A percentile compares a stretch with the other conserved stretches of the same genome.
phyloP scores from a whole-genome alignment of 2,888 invertebrate species.

The Melipona beecheii region DNA sequence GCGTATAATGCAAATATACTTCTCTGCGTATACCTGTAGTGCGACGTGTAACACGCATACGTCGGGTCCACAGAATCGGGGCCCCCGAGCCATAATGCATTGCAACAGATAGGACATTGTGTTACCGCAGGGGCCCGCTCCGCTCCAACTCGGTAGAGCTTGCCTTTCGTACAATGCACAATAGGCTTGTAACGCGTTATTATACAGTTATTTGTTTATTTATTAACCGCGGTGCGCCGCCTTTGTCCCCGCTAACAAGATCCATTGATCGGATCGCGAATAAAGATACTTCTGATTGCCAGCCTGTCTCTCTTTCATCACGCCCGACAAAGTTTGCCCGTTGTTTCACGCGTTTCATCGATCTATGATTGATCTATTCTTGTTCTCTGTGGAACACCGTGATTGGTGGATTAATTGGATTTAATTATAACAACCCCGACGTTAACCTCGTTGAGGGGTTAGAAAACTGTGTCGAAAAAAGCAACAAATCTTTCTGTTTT shows the following conservation, averaged over 20 bases:
- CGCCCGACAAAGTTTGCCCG: too few relatives aligned
- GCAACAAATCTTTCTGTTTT: too few relatives aligned
- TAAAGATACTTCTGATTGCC: neutral
- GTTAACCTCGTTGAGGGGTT: too few relatives aligned
- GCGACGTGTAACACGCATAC: conserved; percentile 44
- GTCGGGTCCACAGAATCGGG: conserved; percentile 21
- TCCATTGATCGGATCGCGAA: conserved; percentile 29
- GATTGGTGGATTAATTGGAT: neutral
- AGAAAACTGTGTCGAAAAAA: too few relatives aligned
- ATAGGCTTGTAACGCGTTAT: conserved; percentile 61
- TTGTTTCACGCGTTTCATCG: neutral
- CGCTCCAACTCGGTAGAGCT: conserved; percentile 36
- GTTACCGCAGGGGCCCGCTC: conserved; percentile 52
- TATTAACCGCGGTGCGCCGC: conserved; percentile 57
- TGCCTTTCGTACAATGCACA: conserved; percentile 67
- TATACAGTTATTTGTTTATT: conserved; percentile 71
- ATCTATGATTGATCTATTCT: neutral
- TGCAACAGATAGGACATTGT: conserved; percentile 70
- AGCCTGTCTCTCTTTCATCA: neutral
- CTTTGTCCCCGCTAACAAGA: conserved; percentile 45
- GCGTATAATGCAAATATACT: conserved; percentile 58
- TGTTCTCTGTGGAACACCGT: too few relatives aligned
- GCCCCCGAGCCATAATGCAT: conserved; percentile 60
- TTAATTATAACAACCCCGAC: neutral
- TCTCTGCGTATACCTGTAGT: conserved; percentile 47